phyloP scores from a whole-genome alignment of 2,797 vertebrate genomes.

The Hydrocynus forskahlii region DNA sequence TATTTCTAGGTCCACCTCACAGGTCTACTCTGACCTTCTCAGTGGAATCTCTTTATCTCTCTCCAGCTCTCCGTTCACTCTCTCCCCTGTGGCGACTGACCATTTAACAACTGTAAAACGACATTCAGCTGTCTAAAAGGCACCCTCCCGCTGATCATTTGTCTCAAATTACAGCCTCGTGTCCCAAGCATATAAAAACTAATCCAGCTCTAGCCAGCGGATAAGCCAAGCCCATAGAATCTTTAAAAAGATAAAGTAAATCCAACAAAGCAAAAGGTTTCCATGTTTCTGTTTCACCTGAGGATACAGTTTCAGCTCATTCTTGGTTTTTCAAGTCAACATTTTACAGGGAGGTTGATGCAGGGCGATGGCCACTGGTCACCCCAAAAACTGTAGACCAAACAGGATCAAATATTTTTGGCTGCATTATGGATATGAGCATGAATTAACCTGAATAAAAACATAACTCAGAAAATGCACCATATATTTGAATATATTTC shows the following conservation, averaged over 20 bases:
- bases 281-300: not conserved
- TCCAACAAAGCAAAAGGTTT: not conserved
- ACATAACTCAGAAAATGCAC: conserved; percentile 16
- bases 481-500: conserved; percentile 42
- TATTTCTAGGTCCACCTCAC: conserved; percentile 1
- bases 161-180: conserved; percentile 10
- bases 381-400: not conserved
- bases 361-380: not conserved
- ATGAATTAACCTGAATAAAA: conserved; percentile 36
- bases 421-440: conserved; percentile 33
- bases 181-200: not conserved
- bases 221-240: not conserved
- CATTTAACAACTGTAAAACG: conserved; percentile 31
- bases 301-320: not conserved
- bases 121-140: conserved; percentile 26
- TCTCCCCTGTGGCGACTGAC: not conserved
- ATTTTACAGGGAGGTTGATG: not conserved
- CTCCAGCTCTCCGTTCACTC: conserved; percentile 3
- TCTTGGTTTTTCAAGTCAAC: not conserved
- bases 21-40: conserved; percentile 16
- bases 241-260: not conserved
- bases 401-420: not conserved
- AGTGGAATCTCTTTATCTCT: conserved; percentile 11
- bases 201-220: not conserved
- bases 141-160: conserved; percentile 28